Evolutionary conservation across 2,888 invertebrate species (phyloP), one percentile per base, ranked within the genome.

Genomic region (Melitaea athalia): DNA sequence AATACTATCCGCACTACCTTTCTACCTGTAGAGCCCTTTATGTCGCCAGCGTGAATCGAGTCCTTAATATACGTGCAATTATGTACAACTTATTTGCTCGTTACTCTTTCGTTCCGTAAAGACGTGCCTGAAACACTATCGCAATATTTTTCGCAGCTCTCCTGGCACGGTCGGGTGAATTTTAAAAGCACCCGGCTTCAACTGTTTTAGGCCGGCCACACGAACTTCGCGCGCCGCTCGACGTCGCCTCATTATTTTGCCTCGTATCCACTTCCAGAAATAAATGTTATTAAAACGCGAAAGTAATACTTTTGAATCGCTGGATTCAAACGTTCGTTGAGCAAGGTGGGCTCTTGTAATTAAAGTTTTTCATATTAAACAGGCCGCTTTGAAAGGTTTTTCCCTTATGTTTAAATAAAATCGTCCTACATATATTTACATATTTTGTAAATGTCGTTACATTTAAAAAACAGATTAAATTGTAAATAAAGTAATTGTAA

Each of bases 231-330:
- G 50, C 67, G 59, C 67, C 15, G 63, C 49, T 55, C 67, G 42
- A 52, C 57, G 59, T 57, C 61, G 33, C 62, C 45, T 64, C 61
- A 68, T 68, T 68, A 70, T 57, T 64, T 59, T 64, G 57, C 64
- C 49, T 63, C 47, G 55, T 55, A 67, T 59, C 57, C 57, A 43
- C 55, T 42, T 17, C 14, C 61, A 24, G 63, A 63, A 55, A 67
- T 62, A 47, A 57, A 67, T 62, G 15, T 45, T 52, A 60, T 65
- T 64, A 65, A 60, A 65, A 65, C 33, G 62, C 31, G 55, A 64
- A 45, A 62, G 61, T 62, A 63, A 64, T 67, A 70, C 64, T 68
- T 64, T 68, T 38, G 42, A 57, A 59, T 63, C 33, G 55, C 55
- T 45, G 47, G 24, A 63, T 60, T 70, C 47, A 59, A 52, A 64